Base-by-base conservation (phyloP, 2,888 invertebrate species). In the Drosophila multiciliata region DNA sequence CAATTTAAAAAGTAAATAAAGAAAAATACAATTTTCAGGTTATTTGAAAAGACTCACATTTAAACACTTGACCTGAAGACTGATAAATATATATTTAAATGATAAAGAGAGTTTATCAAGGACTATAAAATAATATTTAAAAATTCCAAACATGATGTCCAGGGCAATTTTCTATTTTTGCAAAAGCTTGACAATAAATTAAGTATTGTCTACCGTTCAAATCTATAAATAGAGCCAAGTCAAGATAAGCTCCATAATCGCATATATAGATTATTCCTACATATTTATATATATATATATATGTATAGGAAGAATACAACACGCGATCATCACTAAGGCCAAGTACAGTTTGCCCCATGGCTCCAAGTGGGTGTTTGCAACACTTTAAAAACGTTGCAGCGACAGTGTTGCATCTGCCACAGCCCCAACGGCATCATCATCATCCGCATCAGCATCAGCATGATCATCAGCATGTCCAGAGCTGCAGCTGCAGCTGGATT, bases 341-440 rank as follows among this genome's bases (percentile, higher is more conserved):
- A 48, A 36, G 42, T 54, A 57, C 69, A 70, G 66, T 55, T 66
- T 45, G 53, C 66, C 50, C 48, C 60, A 33, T 36, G 35, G 75
- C 65, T 23, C 62, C 75, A 66, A 82, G 82, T 83, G 85, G 82
- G 85, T 82, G 82, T 77, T 71, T 29, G 76, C 74, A 74, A 77
- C 82, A 82, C 82, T 82, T 84, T 79, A 66, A 66, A 72, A 73
- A 26, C 20, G 35, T 68, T 77, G 77, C 77, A 66, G 61, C 68
- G 68, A 61, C 69, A 59, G 70, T 50, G 65, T 45, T 73, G 77
- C 62, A 58, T 62, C 64, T 49, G 48, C 45, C 52, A 35, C 48
- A 36, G 69, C 74, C 59, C 52, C 59, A 66, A n/a, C 29, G 15
- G 17, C 55, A 40, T 38, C n/a, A 54, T 45, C 45, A 45, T 45